These are phyloP conservation scores for Drosophila pruinosa DNA, from an alignment of 1,140 invertebrate genomes.

Conservation along the genomic window DNA sequence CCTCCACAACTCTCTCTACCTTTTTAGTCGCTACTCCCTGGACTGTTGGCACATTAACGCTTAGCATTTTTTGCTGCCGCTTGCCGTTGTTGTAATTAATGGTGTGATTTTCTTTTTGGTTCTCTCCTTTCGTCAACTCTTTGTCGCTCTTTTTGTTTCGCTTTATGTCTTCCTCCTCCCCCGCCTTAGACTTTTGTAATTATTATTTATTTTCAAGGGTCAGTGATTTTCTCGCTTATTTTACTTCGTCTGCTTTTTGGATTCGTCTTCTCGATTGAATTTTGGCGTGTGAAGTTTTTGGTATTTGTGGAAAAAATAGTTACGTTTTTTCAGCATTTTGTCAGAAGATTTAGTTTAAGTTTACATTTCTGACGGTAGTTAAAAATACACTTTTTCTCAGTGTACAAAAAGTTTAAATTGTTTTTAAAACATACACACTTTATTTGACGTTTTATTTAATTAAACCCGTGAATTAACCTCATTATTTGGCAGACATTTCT, in stretches of 20 bases:
- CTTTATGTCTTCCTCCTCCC: not conserved
- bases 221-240: slow-evolving; percentile 45
- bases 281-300: slow-evolving; percentile 48
- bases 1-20: not conserved
- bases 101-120: slow-evolving; percentile 32
- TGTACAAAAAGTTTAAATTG: not conserved
- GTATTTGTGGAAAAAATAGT: not conserved
- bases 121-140: slow-evolving; percentile 27
- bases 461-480: not conserved
- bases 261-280: slow-evolving; percentile 25
- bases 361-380: too few relatives aligned
- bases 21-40: not conserved
- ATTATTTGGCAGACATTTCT: not conserved
- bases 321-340: slow-evolving; percentile 6
- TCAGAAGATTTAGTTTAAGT: not conserved
- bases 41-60: slow-evolving; percentile 39
- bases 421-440: not conserved
- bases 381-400: not conserved
- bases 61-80: slow-evolving; percentile 15
- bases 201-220: slow-evolving; percentile 58
- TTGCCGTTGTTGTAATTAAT: slow-evolving; percentile 36
- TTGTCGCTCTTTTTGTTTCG: slow-evolving; percentile 12
- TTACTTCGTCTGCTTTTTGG: slow-evolving; percentile 11
- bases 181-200: slow-evolving; percentile 22
- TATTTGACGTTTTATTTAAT: not conserved